Percentiles rank a stretch among this genome's conserved stretches.
These are phyloP conservation scores for Apeira syringaria DNA, from an alignment of 2,888 invertebrate genomes.

Conservation along the genomic window DNA sequence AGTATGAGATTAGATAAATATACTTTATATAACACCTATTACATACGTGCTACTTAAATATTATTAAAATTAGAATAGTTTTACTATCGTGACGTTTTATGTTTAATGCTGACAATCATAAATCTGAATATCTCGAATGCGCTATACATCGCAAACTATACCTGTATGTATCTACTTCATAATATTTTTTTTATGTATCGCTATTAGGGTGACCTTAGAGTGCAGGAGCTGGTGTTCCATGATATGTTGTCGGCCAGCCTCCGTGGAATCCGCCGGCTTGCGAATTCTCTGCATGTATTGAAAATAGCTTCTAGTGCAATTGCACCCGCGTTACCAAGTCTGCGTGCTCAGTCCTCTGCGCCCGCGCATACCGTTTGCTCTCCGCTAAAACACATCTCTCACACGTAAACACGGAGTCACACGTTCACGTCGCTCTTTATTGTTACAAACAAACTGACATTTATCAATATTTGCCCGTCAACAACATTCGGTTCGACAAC, in stretches of 20 bases:
- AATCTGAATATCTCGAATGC: not conserved
- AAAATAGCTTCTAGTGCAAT: slow-evolving; percentile 72
- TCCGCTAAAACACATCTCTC: slow-evolving; percentile 48
- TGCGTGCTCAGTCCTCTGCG: slow-evolving; percentile 61
- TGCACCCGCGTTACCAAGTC: slow-evolving; percentile 50
- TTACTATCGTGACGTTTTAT: too few relatives aligned
- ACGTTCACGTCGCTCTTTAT: slow-evolving; percentile 38
- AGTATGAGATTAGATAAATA: too few relatives aligned
- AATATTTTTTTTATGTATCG: too few relatives aligned
- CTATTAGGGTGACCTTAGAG: slow-evolving; percentile 49
- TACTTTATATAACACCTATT: too few relatives aligned
- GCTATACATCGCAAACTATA: slow-evolving; percentile 17
- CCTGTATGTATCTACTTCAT: too few relatives aligned
- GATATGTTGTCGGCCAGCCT: slow-evolving; percentile 48
- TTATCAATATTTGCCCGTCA: slow-evolving; percentile 55
- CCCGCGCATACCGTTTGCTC: slow-evolving; percentile 57
- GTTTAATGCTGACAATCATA: too few relatives aligned
- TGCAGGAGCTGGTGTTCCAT: slow-evolving; percentile 34
- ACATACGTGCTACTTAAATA: too few relatives aligned
- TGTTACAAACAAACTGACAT: slow-evolving; percentile 39
- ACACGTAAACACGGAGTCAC: slow-evolving; percentile 54
- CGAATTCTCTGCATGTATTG: slow-evolving; percentile 72
- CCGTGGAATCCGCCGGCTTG: slow-evolving; percentile 65
- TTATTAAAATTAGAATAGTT: too few relatives aligned
- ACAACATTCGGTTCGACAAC: slow-evolving; percentile 41